Conservation (phyloP, 2,888 invertebrate species). For the Sipha maydis region DNA sequence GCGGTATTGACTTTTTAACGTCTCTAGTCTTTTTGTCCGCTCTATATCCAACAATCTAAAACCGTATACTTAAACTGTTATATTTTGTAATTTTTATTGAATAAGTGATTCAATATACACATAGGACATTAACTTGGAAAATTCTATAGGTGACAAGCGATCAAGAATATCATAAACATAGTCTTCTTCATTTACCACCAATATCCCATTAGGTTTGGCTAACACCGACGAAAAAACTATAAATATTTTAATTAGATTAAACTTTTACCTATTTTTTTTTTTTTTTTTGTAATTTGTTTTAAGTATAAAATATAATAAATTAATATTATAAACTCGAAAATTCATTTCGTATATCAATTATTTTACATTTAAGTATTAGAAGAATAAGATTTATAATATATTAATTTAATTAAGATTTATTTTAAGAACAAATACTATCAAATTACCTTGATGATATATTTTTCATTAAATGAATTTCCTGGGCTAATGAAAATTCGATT, state of each 20-base stretch:
- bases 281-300: background rate
- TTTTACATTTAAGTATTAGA: background rate
- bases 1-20: background rate
- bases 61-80: background rate
- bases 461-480: slow-evolving; percentile 27
- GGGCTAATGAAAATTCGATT: slow-evolving; percentile 45
- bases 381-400: too few relatives aligned
- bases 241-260: background rate
- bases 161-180: slow-evolving; percentile 8
- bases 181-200: background rate
- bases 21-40: background rate
- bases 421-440: too few relatives aligned
- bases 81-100: too few relatives aligned
- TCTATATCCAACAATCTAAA: slow-evolving; percentile 32
- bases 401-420: too few relatives aligned
- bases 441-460: slow-evolving; percentile 52
- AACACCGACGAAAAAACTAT: slow-evolving; percentile 6
- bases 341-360: too few relatives aligned
- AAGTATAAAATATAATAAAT: too few relatives aligned
- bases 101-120: background rate
- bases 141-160: slow-evolving; percentile 1
- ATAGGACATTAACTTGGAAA: background rate
- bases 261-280: background rate
- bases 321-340: too few relatives aligned
- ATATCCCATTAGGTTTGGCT: background rate